phyloP scores from a whole-genome alignment of 2,888 invertebrate species.

The Cinara cedri region DNA sequence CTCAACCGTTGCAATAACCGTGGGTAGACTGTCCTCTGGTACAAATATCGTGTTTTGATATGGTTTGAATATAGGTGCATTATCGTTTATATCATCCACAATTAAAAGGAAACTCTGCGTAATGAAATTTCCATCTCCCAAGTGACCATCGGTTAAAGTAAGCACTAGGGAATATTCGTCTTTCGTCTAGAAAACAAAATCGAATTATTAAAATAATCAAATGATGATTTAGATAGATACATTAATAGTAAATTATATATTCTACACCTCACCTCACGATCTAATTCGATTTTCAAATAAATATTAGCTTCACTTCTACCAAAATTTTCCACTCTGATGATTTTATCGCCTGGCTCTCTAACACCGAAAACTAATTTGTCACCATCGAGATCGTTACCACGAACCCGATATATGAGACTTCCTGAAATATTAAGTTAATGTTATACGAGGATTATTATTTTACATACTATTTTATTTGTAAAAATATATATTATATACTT shows the following conservation, averaged over 20 bases:
- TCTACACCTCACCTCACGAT: constrained; percentile 78
- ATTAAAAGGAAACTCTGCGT: constrained; percentile 86
- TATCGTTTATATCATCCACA: constrained; percentile 92
- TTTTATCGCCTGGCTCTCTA: constrained; percentile 76
- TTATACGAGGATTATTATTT: background rate
- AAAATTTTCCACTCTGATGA: constrained; percentile 82
- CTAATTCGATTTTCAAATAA: constrained; percentile 85
- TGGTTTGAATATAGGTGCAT: constrained; percentile 84
- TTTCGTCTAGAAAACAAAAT: constrained; percentile 68
- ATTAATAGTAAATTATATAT: background rate
- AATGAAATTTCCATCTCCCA: constrained; percentile 85
- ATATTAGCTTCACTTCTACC: constrained; percentile 84
- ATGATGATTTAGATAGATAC: constrained; percentile 9
- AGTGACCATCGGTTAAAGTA: constrained; percentile 84
- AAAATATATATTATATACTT: constrained; percentile 63
- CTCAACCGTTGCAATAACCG: constrained; percentile 79
- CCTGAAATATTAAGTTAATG: constrained; percentile 67
- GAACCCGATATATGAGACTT: constrained; percentile 79
- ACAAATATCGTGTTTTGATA: constrained; percentile 83
- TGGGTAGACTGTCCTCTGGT: constrained; percentile 78
- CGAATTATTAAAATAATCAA: constrained; percentile 4
- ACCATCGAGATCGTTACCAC: constrained; percentile 84
- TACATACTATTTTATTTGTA: background rate
- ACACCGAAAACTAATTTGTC: constrained; percentile 84
- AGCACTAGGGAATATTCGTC: constrained; percentile 89